A percentile compares a stretch with the other conserved stretches of the same genome.
Conservation (phyloP, 30 jellyfish, hydroid and myxozoan genomes). For the Pelagia noctiluca region DNA sequence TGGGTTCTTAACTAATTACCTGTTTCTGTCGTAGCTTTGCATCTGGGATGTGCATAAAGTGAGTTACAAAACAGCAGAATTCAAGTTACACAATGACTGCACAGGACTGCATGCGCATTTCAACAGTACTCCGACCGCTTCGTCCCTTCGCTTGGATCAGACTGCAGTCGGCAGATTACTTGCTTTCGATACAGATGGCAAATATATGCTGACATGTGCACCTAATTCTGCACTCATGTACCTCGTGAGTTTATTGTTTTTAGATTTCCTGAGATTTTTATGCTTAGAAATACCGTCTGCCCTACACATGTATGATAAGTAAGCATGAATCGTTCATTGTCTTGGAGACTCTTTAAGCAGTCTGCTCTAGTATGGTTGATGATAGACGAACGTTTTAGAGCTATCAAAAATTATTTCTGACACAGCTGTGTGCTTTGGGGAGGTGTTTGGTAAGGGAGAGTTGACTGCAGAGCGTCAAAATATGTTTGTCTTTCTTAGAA, state of each 20-base stretch:
- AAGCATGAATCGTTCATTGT: too few species aligned
- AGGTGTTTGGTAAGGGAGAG: too few species aligned
- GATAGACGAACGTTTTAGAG: too few species aligned
- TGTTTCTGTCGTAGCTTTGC: constrained; percentile 57
- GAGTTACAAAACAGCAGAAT: constrained; percentile 85
- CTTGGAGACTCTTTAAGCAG: too few species aligned
- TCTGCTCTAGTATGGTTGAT: too few species aligned
- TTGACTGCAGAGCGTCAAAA: too few species aligned
- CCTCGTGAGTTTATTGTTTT: constrained; percentile 46
- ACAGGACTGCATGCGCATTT: constrained; percentile 51
- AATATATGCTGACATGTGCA: constrained; percentile 84
- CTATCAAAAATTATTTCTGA: too few species aligned
- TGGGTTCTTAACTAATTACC: too few species aligned
- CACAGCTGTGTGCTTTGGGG: too few species aligned
- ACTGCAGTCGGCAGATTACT: constrained; percentile 84
- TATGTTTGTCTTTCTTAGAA: too few species aligned
- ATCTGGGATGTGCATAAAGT: constrained; percentile 95
- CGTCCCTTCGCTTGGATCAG: constrained; percentile 13
- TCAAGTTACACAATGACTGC: constrained; percentile 66
- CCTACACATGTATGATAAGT: too few species aligned
- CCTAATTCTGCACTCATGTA: constrained; percentile 68
- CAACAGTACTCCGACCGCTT: constrained; percentile 7
- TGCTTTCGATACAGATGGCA: constrained; percentile 91
- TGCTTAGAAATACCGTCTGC: too few species aligned
- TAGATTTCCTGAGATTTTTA: neutral